Conservation (phyloP, 2,888 invertebrate genomes). For the Xestobium rufovillosum region DNA sequence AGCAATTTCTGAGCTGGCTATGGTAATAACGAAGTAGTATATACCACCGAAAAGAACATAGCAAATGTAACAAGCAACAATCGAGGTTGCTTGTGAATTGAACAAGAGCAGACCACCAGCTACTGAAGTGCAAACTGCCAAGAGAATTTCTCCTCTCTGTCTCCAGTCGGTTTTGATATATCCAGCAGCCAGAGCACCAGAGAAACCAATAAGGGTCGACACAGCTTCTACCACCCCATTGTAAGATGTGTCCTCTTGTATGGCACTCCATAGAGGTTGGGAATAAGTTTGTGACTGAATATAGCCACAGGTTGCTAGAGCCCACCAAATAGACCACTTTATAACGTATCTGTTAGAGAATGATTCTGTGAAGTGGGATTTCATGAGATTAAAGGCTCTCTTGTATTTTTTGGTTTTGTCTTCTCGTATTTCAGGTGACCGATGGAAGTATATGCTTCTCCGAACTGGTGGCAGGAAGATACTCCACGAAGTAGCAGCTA, state of each 20-base stretch:
- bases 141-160: constrained; percentile 43
- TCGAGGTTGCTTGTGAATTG: constrained; percentile 33
- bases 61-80: constrained; percentile 62
- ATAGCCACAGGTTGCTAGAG: constrained; percentile 64
- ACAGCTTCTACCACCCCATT: constrained; percentile 74
- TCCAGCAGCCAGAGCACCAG: constrained; percentile 52
- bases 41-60: constrained; percentile 70
- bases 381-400: constrained; percentile 47
- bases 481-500: constrained; percentile 64
- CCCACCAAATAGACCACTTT: constrained; percentile 75
- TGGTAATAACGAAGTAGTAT: constrained; percentile 74
- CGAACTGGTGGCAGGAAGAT: constrained; percentile 66
- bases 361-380: constrained; percentile 51
- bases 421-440: constrained; percentile 22
- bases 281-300: constrained; percentile 68
- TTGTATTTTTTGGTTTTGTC: constrained; percentile 22
- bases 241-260: constrained; percentile 47
- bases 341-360: constrained; percentile 54
- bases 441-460: constrained; percentile 73
- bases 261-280: constrained; percentile 76
- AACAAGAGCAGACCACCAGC: constrained; percentile 51
- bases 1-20: constrained; percentile 83
- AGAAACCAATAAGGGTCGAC: constrained; percentile 60
- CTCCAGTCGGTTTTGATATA: constrained; percentile 43
- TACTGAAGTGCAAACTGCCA: constrained; percentile 45